Percentiles rank a stretch among this genome's conserved stretches.
Conservation (phyloP, 2,888 invertebrate genomes). For the Drosophila melanosoma region DNA sequence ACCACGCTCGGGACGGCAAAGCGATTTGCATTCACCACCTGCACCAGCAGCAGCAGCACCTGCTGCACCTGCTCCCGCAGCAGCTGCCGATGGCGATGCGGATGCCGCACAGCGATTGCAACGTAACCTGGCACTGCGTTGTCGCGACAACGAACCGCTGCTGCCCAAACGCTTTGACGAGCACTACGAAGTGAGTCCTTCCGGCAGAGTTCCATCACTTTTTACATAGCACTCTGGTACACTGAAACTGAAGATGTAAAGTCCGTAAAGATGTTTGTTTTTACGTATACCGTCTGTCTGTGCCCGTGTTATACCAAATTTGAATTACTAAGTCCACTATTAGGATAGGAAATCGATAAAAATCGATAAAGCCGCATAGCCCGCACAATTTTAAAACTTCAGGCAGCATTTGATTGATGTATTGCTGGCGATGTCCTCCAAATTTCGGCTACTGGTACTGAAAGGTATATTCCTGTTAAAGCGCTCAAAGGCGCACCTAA, state of each 20-base stretch:
- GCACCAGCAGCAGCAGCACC: slow-evolving; percentile 24
- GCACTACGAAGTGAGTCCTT: slow-evolving; percentile 80
- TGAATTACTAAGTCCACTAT: too few species aligned
- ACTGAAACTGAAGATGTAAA: background rate
- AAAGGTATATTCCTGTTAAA: too few species aligned
- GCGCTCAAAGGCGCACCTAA: too few species aligned
- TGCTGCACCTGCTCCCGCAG: slow-evolving; percentile 29
- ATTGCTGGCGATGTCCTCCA: background rate
- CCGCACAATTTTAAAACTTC: too few species aligned
- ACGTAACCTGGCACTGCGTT: slow-evolving; percentile 83
- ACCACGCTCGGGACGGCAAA: slow-evolving; percentile 78
- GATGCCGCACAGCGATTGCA: slow-evolving; percentile 84
- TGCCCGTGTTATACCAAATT: too few species aligned
- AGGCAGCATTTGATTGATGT: too few species aligned
- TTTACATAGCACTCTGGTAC: background rate
- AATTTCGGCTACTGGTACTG: too few species aligned
- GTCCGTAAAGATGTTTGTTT: background rate
- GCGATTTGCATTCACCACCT: slow-evolving; percentile 73
- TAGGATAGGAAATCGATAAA: too few species aligned
- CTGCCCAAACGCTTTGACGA: slow-evolving; percentile 84
- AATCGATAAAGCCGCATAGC: too few species aligned
- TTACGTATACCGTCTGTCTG: background rate
- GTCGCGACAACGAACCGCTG: slow-evolving; percentile 83
- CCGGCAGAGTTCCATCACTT: background rate
- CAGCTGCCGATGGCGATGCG: slow-evolving; percentile 70